Evolutionary conservation across 2,888 invertebrate genomes (phyloP), one percentile per base, ranked within the genome.

Genomic region (Acronicta aceris): DNA sequence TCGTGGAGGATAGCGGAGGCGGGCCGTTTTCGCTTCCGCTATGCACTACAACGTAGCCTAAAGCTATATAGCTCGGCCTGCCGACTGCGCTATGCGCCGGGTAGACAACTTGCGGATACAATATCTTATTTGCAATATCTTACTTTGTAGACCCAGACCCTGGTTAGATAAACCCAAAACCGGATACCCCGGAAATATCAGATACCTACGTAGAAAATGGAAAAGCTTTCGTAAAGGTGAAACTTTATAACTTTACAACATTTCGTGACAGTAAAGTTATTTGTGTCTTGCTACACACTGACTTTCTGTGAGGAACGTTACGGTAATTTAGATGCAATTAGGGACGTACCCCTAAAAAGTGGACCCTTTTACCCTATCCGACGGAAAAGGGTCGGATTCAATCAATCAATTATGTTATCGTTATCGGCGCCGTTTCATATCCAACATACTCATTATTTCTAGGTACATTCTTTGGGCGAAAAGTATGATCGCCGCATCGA

Each of bases 401-500:
- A 67, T 66, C 30, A 49, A 62, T 36, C 50, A 53, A 33, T 17
- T 38, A 49, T 49, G 21, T 36, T 25, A 27, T 41, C 45, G 33
- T n/a, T 25, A 38, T 52, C 41, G 57, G 45, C 52, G 17, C 10
- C 30, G 33, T 9, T 42, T 8, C 25, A 8, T 17, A 30, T n/a
- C 16, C 43, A 21, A 6, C 16, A 0, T 12, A 12, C 12, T 33
- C 10, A 2, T 7, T 9, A 8, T 10, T 5, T 33, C 4, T 33
- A 4, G 33, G 1, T 33, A 33, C 33, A 5, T 0, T 2, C 9
- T 30, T 9, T 10, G 30, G 8, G 30, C 12, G 12, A 33, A 33
- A 12, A 12, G 33, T 10, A 10, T 10, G 30, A 30, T 30, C 2
- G 9, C 10, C 30, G 10, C 10, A 10, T 9, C 30, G 27, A 27